phyloP scores from a whole-genome alignment of 2,888 invertebrate species.

The Conus canariensis region DNA sequence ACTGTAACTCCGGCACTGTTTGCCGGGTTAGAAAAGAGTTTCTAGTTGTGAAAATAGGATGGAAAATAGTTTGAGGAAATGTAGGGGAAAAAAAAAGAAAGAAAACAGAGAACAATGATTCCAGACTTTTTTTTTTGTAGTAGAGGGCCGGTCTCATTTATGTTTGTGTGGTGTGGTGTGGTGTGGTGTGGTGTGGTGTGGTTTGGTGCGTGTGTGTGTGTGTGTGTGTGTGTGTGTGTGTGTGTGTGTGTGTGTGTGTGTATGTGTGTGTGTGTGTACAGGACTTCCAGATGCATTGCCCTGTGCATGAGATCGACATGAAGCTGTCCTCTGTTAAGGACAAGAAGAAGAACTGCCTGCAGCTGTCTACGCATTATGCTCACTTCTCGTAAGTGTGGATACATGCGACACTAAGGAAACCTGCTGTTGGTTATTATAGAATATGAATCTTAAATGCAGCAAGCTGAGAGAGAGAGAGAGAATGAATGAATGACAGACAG shows the following conservation, averaged over 20 bases:
- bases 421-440: not conserved
- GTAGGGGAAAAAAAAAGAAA: no score
- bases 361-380: slow-evolving; percentile 70
- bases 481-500: no score
- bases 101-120: no score
- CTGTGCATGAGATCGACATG: slow-evolving; percentile 76
- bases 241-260: not conserved
- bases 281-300: slow-evolving; percentile 74
- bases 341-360: slow-evolving; percentile 65
- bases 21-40: no score
- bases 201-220: not conserved
- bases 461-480: no score
- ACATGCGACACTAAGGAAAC: not conserved
- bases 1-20: no score
- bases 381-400: slow-evolving; percentile 65
- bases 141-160: no score
- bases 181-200: not conserved
- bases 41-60: no score
- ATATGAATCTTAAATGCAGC: not conserved
- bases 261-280: slow-evolving; percentile 49
- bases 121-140: no score
- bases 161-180: not conserved
- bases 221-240: not conserved
- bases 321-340: slow-evolving; percentile 71
- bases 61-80: no score